Percentiles rank a stretch among this genome's conserved stretches.
These are phyloP conservation scores for Odontothrips loti DNA, from an alignment of 2,888 invertebrate species.

Conservation along the genomic window DNA sequence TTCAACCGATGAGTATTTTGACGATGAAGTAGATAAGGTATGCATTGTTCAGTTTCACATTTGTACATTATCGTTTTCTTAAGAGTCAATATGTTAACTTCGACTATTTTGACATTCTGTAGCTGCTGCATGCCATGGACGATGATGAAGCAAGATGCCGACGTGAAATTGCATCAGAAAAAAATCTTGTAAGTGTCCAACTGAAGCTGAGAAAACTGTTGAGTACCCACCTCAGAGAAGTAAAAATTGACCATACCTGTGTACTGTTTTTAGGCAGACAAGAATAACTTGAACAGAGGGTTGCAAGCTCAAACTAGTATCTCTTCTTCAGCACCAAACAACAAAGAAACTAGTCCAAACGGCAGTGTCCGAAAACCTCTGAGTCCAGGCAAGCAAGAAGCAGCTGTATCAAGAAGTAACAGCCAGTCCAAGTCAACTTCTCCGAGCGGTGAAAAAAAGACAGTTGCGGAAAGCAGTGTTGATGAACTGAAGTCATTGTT, in stretches of 20 bases:
- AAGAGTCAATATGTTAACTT: not conserved
- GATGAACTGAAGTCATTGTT: conserved; percentile 8
- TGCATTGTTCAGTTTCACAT: conserved; percentile 28
- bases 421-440: not conserved
- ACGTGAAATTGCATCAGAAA: conserved; percentile 32
- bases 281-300: not conserved
- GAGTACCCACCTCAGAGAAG: not conserved
- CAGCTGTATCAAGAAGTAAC: conserved; percentile 2
- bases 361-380: conserved; percentile 25
- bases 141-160: conserved; percentile 59
- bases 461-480: not conserved
- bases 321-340: not conserved
- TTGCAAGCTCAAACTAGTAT: not conserved
- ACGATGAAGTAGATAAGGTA: conserved; percentile 86
- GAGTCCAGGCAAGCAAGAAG: conserved; percentile 17
- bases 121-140: conserved; percentile 72
- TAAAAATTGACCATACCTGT: not conserved
- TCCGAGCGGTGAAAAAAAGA: not conserved
- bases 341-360: conserved; percentile 29
- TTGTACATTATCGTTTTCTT: not conserved
- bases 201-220: not conserved
- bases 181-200: not conserved
- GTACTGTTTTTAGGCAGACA: not conserved
- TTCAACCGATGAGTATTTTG: conserved; percentile 63
- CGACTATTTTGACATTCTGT: conserved; percentile 36